Percentiles rank a stretch among this genome's conserved stretches.
These are phyloP conservation scores for Halichondria panicea DNA, from an alignment of 37 sponge, comb jelly and placozoan genomes.

Conservation along the genomic window DNA sequence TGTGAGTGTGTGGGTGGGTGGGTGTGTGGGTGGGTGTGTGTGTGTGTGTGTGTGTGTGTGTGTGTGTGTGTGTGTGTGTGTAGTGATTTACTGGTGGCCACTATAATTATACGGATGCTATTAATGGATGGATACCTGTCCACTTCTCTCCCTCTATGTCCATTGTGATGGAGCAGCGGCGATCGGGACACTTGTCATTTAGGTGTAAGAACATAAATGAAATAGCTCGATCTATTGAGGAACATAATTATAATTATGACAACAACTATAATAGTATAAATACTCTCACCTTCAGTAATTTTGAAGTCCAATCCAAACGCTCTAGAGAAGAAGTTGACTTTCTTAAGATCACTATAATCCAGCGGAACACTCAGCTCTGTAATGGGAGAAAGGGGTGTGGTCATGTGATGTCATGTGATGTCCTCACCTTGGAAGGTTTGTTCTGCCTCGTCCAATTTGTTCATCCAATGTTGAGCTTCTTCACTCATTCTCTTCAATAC, in stretches of 20 bases:
- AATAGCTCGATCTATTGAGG: slow-evolving; percentile 15
- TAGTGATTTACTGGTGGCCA: neutral
- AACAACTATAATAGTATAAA: neutral
- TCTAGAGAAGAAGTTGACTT: slow-evolving; percentile 31
- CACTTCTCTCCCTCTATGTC: slow-evolving; percentile 19
- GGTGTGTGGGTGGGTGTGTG: neutral
- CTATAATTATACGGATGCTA: neutral
- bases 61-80: neutral
- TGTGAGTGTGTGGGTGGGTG: neutral
- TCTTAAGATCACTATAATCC: slow-evolving; percentile 19
- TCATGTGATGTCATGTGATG: too few relatives aligned
- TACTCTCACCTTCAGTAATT: slow-evolving; percentile 31
- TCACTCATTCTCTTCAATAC: too few relatives aligned
- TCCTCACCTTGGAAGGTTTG: too few relatives aligned
- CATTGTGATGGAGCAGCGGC: slow-evolving; percentile 18
- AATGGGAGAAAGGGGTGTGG: too few relatives aligned
- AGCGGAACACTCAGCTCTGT: neutral
- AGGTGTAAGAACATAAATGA: slow-evolving; percentile 29
- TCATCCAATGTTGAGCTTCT: too few relatives aligned
- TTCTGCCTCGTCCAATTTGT: too few relatives aligned
- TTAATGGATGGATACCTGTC: neutral
- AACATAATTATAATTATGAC: neutral
- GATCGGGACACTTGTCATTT: neutral
- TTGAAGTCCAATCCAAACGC: slow-evolving; percentile 34
- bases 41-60: neutral